These are phyloP conservation scores for Pomacea canaliculata DNA, from an alignment of 2,888 invertebrate genomes.

Conservation along the genomic window DNA sequence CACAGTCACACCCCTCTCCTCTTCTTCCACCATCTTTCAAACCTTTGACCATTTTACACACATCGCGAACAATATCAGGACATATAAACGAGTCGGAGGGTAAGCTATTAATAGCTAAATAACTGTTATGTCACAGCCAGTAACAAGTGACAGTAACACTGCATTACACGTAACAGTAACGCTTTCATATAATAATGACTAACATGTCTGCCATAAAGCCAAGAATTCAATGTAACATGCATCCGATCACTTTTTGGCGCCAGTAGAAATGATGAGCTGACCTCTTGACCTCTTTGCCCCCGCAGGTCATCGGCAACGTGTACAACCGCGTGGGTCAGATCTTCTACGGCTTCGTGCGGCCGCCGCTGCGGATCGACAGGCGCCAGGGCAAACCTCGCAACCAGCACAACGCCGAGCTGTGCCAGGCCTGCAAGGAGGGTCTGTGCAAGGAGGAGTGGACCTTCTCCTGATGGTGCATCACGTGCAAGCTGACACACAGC, in stretches of 20 bases:
- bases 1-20: background rate
- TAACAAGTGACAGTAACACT: too few relatives aligned
- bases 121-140: too few relatives aligned
- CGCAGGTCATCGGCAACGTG: conserved; percentile 70
- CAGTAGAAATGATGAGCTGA: too few relatives aligned
- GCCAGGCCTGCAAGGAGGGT: conserved; percentile 71
- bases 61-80: background rate
- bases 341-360: conserved; percentile 69
- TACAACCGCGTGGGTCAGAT: conserved; percentile 70
- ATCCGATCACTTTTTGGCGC: too few relatives aligned
- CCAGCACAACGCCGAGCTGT: conserved; percentile 70
- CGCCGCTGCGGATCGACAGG: conserved; percentile 67
- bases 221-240: too few relatives aligned
- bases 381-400: conserved; percentile 71
- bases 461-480: conserved; percentile 46
- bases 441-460: conserved; percentile 64
- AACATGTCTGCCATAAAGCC: too few relatives aligned
- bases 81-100: background rate
- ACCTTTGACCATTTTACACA: background rate
- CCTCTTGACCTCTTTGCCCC: background rate
- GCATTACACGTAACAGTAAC: too few relatives aligned
- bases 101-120: background rate
- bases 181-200: too few relatives aligned
- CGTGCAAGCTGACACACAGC: background rate
- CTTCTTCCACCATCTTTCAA: background rate